Evolutionary conservation across 2,113 vertebrate genomes (phyloP).

Genomic region (Phylloscopus trochiloides): DNA sequence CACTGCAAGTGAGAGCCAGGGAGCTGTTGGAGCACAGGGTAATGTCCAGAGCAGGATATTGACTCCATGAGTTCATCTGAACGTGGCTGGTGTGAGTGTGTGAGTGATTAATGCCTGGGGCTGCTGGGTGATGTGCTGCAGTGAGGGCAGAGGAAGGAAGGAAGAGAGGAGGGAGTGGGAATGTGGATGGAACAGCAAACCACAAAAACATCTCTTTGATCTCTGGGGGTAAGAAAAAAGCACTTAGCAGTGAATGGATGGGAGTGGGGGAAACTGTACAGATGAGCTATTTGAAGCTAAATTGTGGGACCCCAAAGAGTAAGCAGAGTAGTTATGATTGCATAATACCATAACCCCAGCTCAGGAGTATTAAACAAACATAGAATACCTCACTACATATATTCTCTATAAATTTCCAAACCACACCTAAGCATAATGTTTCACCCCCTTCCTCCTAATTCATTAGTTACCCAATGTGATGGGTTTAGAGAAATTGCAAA

Average conservation of each 20-base stretch:
- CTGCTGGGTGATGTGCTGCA: neutral
- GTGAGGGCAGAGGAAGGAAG: conserved; percentile 27
- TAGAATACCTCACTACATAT: neutral
- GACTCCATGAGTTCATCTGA: neutral
- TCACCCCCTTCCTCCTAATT: neutral
- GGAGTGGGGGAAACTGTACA: neutral
- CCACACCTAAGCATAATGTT: neutral
- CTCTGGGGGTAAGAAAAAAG: conserved; percentile 26
- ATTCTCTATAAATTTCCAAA: neutral
- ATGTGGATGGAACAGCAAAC: conserved; percentile 17
- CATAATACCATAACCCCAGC: neutral
- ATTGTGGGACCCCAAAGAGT: neutral
- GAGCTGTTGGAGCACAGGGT: neutral
- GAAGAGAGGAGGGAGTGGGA: neutral
- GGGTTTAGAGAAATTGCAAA: neutral
- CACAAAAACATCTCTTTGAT: conserved; percentile 53
- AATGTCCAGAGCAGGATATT: neutral
- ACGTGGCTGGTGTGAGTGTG: neutral
- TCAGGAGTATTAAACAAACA: neutral
- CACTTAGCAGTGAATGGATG: neutral
- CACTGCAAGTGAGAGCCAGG: neutral
- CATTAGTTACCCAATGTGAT: neutral
- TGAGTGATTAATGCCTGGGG: conserved; percentile 22
- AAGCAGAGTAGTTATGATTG: neutral
- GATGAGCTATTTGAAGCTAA: neutral